Evolutionary conservation across 1,140 invertebrate genomes (phyloP).

Genomic region (Megalonaias nervosa): DNA sequence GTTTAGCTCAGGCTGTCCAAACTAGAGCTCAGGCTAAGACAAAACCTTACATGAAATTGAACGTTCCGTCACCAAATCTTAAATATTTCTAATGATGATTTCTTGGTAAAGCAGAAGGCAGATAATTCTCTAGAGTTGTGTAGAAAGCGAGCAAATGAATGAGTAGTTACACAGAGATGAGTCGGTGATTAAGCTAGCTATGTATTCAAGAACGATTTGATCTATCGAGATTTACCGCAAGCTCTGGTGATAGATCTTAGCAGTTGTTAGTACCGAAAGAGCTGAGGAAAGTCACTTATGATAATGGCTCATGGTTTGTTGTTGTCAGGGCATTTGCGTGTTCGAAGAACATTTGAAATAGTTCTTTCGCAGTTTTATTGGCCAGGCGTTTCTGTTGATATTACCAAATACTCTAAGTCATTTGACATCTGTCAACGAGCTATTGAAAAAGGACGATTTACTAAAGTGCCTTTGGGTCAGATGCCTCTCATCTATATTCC

Average conservation of each 20-base stretch:
- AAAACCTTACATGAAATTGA: too few relatives aligned
- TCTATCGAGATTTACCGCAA: neutral
- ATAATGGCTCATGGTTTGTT: too few relatives aligned
- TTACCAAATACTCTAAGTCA: conserved; percentile 27
- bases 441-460: conserved; percentile 33
- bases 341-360: too few relatives aligned
- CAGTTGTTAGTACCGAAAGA: neutral
- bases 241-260: neutral
- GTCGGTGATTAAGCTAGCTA: too few relatives aligned
- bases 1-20: too few relatives aligned
- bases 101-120: neutral
- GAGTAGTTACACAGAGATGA: too few relatives aligned
- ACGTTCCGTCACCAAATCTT: too few relatives aligned
- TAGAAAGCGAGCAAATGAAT: too few relatives aligned
- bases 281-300: neutral
- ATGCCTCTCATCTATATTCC: conserved; percentile 44
- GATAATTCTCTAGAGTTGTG: too few relatives aligned
- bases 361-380: conserved; percentile 35
- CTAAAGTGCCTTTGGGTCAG: conserved; percentile 32
- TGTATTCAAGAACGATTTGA: neutral
- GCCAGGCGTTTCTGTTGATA: conserved; percentile 28
- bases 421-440: conserved; percentile 45
- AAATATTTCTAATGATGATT: too few relatives aligned
- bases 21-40: too few relatives aligned
- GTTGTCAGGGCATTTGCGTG: too few relatives aligned